Conservation (phyloP, 1,140 invertebrate species). For the Wasmannia auropunctata region DNA sequence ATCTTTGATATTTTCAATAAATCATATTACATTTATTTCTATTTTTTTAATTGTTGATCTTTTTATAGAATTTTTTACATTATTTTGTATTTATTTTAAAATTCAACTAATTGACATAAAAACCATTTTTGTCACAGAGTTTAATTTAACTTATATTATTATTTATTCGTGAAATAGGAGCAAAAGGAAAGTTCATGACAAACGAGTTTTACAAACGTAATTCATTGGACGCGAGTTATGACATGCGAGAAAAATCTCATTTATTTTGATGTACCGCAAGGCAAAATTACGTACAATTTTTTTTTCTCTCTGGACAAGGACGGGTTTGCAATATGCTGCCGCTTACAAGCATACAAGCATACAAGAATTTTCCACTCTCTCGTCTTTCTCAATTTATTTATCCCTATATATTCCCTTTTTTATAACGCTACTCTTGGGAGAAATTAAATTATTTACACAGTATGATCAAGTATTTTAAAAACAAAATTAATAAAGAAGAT, state of each 20-base stretch:
- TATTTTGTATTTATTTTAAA: not conserved
- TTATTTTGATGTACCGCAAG: conserved; percentile 28
- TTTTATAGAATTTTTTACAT: not conserved
- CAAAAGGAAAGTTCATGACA: not conserved
- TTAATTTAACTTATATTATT: conserved; percentile 22
- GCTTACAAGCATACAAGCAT: not conserved
- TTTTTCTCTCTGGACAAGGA: not conserved
- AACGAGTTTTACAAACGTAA: conserved; percentile 8
- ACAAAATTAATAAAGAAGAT: not conserved
- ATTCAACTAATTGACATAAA: not conserved
- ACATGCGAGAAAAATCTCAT: conserved; percentile 38
- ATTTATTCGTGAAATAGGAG: conserved; percentile 3
- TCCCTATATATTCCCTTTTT: not conserved
- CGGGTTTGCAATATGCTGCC: conserved; percentile 11
- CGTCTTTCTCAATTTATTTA: conserved; percentile 33
- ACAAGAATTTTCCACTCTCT: conserved; percentile 13
- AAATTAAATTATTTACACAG: conserved; percentile 42
- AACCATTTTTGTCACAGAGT: not conserved
- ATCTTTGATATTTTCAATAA: not conserved
- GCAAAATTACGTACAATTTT: conserved; percentile 32
- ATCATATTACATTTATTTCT: not conserved
- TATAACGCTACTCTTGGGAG: not conserved
- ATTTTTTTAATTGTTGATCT: not conserved
- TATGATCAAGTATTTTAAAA: conserved; percentile 32
- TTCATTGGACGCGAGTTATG: conserved; percentile 7